Conservation (phyloP, 2,113 vertebrate genomes). For the Tetraodon nigroviridis region DNA sequence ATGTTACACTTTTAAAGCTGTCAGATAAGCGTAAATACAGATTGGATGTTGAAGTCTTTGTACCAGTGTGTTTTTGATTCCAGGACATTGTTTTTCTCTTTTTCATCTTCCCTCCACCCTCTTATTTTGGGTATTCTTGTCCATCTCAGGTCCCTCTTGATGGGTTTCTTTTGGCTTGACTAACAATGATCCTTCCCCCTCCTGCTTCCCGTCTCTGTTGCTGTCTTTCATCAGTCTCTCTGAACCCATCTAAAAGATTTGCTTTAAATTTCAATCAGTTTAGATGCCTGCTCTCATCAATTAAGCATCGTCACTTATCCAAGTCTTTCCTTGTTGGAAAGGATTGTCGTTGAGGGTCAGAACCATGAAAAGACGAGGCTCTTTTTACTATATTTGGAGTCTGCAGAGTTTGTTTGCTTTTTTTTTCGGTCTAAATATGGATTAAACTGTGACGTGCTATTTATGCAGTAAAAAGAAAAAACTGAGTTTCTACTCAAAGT, state of each 20-base stretch:
- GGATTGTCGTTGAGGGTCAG: not conserved
- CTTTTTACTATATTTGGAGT: not conserved
- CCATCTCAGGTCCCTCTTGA: conserved; percentile 39
- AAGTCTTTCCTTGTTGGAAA: conserved; percentile 6
- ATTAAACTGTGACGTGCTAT: not conserved
- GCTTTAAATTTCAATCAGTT: no score
- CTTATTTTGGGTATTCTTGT: conserved; percentile 15
- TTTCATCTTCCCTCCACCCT: not conserved
- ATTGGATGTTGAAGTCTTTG: no score
- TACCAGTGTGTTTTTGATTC: no score
- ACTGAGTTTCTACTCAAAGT: not conserved
- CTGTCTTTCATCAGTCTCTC: not conserved
- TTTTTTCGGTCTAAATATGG: not conserved
- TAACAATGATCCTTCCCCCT: not conserved
- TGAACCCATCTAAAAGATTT: no score
- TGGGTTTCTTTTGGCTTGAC: conserved; percentile 26
- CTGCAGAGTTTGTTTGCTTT: not conserved
- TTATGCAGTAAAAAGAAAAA: not conserved
- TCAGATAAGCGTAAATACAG: no score
- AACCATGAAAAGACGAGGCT: not conserved
- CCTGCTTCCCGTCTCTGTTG: conserved; percentile 7
- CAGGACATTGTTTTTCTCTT: not conserved
- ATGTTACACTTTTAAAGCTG: not conserved
- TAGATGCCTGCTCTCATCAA: not conserved
- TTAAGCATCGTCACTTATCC: not conserved